Evolutionary conservation across 2,888 invertebrate species (phyloP), one percentile per base, ranked within the genome.

Genomic region (Xestia ashworthii): DNA sequence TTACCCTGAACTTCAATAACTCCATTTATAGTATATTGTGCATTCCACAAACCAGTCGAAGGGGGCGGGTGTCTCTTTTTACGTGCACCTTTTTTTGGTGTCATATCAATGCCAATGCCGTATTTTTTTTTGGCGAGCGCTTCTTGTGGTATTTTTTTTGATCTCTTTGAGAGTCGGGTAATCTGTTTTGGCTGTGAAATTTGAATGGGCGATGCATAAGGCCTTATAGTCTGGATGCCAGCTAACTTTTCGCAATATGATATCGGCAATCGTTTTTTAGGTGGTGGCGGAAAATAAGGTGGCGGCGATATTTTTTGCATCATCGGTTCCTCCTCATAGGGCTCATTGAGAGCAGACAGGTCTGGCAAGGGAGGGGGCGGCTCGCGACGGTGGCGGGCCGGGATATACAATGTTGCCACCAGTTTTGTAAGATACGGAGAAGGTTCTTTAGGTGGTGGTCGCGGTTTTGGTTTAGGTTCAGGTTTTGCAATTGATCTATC

Each of bases 381-480:
- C 19, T 71, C 68, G 6, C 87, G 91, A 78, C 92, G 93, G 8
- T 64, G 80, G 71, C 82, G 88, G 3, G 91, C 91, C 41, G 92
- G 93, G 48, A 89, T 82, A 76, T 94, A 95, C 46, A 93, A 79
- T 68, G 80, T 81, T 55, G 95, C 95, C 12, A 91, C 89, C 92
- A 94, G 88, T 80, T 93, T 91, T 84, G 94, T 88, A 44, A 96
- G 91, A 84, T 96, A 96, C 0, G 96, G 96, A 6, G 96, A 96
- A 73, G 82, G 80, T 55, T 90, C 74, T 6, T 91, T 89, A 0
- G 84, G 68, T 89, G 87, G 88, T 44, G 80, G 84, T 85, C 92
- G 93, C 3, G 84, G 80, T 87, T 92, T 94, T 0, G 81, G 87
- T 83, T 93, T 94, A 19, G 83, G 80, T 41, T 82, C 75, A 66